Base-by-base conservation (phyloP, 2,113 vertebrate species). In the Ictidomys tridecemlineatus region DNA sequence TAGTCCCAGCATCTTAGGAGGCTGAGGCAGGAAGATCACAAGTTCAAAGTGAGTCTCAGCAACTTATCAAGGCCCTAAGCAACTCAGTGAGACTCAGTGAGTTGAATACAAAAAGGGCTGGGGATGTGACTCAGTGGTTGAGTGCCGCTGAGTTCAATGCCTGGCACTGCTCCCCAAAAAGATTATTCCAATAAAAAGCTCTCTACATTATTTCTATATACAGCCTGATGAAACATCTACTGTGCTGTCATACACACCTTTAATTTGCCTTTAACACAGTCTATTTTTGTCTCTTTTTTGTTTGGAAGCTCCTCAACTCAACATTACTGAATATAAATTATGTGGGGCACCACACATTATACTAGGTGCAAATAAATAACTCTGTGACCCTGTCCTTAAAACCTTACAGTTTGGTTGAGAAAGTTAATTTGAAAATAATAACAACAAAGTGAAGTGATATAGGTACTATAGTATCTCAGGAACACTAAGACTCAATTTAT, bases 401-500 rank as follows among this genome's bases (percentile, higher is more conserved):
- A 92, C 8, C 34, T 45, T 88, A 82, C 1, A 80, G 70, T 30
- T 42, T 74, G 63, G 5, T 0, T 82, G 13, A 69, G 32, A 85
- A 93, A 94, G 2, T 45, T 24, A 88, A 24, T 48, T 51, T 13
- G 12, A 45, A 83, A 92, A 86, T 17, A 70, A 82, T 90, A 95
- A 73, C 34, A 94, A 73, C 37, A 94, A 93, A 73, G 56, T 74
- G 48, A 73, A 92, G 28, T 90, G 34, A 90, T 85, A 45, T 20
- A 85, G 63, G 24, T 76, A 24, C 34, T 74, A 56, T 1, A 88
- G 70, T 84, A 8, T 45, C 45, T 45, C 45, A 85, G 14, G 28
- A 32, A 80, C 24, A 32, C n/a, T 73, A n/a, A 69, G 17, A 85
- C 72, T 24, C 70, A 51, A 72, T 88, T n/a, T 73, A 28, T 34